These are phyloP conservation scores for Hyperopisus bebe DNA, from an alignment of 2,113 vertebrate genomes.

Conservation along the genomic window DNA sequence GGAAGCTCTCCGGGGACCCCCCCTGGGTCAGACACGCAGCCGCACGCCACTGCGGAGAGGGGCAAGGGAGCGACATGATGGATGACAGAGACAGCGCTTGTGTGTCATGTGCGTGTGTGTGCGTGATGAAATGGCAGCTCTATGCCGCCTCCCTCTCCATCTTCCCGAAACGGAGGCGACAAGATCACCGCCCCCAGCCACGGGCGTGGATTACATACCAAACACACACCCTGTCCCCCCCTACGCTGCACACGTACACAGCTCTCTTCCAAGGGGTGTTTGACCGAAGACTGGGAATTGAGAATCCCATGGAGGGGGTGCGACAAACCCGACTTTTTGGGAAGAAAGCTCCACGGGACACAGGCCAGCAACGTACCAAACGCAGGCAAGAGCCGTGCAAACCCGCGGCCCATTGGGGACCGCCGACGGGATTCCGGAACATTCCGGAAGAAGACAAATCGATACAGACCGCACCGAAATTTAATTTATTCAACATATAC, in stretches of 20 bases:
- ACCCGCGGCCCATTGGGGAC: not conserved
- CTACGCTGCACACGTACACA: not conserved
- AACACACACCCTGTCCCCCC: no score
- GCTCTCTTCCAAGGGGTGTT: not conserved
- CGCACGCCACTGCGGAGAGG: not conserved
- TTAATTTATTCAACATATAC: not conserved
- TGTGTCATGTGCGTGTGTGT: not conserved
- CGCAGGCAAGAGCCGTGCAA: not conserved
- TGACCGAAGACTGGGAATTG: not conserved
- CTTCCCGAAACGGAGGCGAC: not conserved
- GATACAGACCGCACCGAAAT: not conserved
- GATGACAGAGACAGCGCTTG: not conserved
- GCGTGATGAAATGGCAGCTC: not conserved
- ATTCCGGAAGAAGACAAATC: not conserved
- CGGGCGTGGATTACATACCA: not conserved
- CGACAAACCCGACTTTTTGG: not conserved
- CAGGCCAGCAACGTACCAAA: not conserved
- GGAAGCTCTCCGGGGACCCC: not conserved
- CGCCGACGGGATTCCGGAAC: not conserved
- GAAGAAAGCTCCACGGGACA: not conserved
- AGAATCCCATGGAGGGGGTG: not conserved
- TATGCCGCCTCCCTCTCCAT: not conserved
- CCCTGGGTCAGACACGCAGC: not conserved
- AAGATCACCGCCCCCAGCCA: not conserved
- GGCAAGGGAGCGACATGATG: not conserved